Percentiles rank a stretch among this genome's conserved stretches.
Conservation (phyloP, 1,140 invertebrate genomes). For the Triops cancriformis region DNA sequence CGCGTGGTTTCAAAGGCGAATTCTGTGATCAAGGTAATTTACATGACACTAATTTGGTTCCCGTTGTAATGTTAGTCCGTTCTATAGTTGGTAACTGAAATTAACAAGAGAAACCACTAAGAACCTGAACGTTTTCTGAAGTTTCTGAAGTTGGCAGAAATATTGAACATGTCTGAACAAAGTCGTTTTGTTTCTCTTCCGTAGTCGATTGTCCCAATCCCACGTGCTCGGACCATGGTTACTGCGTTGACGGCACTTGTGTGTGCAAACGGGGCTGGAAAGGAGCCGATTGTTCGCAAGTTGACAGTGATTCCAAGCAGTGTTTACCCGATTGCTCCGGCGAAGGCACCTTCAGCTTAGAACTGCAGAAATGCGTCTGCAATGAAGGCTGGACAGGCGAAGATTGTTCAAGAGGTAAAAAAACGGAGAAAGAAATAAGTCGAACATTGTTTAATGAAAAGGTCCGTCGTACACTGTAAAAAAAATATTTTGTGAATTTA, state of each 20-base stretch:
- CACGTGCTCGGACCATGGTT: constrained; percentile 88
- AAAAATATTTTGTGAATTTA: too few relatives aligned
- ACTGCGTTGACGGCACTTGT: constrained; percentile 90
- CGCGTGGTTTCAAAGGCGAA: constrained; percentile 83
- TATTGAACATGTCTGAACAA: background rate
- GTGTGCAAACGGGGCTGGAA: constrained; percentile 96
- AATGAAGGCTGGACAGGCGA: constrained; percentile 86
- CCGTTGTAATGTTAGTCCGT: background rate
- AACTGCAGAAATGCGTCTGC: constrained; percentile 82
- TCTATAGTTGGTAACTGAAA: background rate
- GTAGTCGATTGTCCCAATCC: constrained; percentile 90
- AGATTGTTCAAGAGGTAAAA: constrained; percentile 75
- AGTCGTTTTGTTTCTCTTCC: constrained; percentile 30
- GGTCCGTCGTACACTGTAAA: too few relatives aligned
- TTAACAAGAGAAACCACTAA: too few relatives aligned
- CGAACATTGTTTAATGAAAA: too few relatives aligned
- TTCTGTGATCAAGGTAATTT: constrained; percentile 72
- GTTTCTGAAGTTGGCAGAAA: too few relatives aligned
- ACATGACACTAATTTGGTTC: background rate
- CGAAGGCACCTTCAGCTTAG: constrained; percentile 89
- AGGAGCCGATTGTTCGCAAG: constrained; percentile 79
- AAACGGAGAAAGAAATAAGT: too few relatives aligned
- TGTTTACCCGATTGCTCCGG: constrained; percentile 89
- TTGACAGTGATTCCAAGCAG: constrained; percentile 84
- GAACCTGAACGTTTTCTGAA: too few relatives aligned